Evolutionary conservation across 2,113 vertebrate genomes (phyloP).

Genomic region (Crotalus horridus): DNA sequence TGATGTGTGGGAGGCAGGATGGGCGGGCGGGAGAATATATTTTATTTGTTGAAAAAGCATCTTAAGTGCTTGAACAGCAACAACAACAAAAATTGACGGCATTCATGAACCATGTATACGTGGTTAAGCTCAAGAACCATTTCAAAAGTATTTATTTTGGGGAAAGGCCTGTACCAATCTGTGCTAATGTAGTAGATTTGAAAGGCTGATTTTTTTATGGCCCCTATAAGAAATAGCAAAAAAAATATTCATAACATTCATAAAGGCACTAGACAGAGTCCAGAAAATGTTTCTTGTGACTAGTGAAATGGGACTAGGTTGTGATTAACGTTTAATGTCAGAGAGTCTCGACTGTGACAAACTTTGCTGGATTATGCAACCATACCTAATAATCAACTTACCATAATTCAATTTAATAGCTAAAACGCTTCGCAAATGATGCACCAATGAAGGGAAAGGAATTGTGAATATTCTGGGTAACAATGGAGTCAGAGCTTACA

Average conservation of each 20-base stretch:
- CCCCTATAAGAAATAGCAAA: neutral
- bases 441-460: neutral
- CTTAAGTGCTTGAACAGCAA: constrained; percentile 23
- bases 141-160: constrained; percentile 37
- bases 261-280: neutral
- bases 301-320: neutral
- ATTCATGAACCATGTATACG: constrained; percentile 36
- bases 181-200: neutral
- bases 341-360: neutral
- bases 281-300: neutral
- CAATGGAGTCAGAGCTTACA: neutral
- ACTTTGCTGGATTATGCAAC: neutral
- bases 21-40: neutral
- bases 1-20: neutral
- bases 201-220: neutral
- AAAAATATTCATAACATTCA: neutral
- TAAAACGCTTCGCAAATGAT: neutral
- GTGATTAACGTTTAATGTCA: constrained; percentile 2
- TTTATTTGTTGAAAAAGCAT: constrained; percentile 47
- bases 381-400: neutral
- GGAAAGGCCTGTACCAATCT: neutral
- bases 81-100: constrained; percentile 3
- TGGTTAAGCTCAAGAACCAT: constrained; percentile 31
- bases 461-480: neutral
- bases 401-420: neutral